These are phyloP conservation scores for Pantala flavescens DNA, from an alignment of 1,140 invertebrate species.

Conservation along the genomic window DNA sequence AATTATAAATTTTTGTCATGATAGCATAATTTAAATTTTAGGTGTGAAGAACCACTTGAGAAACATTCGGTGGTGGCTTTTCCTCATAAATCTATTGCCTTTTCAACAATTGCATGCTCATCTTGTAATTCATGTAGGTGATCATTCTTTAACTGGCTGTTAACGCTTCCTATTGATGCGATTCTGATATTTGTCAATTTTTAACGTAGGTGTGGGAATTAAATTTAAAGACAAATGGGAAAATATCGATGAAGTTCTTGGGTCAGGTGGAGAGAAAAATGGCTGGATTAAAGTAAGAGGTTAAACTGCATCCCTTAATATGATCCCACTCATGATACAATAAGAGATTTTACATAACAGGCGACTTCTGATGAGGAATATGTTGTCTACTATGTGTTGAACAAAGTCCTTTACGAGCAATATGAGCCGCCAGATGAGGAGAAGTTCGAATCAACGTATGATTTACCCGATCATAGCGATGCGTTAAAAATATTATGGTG, in stretches of 20 bases:
- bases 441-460: slow-evolving; percentile 22
- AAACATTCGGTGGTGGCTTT: not conserved
- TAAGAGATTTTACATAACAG: slow-evolving; percentile 12
- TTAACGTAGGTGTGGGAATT: not conserved
- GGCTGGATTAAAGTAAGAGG: not conserved
- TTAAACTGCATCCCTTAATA: not conserved
- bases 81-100: not conserved
- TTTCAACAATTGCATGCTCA: not conserved
- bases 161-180: no score
- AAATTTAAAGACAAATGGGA: not conserved
- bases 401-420: slow-evolving; percentile 26
- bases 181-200: not conserved
- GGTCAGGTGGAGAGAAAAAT: not conserved
- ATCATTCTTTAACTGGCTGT: not conserved
- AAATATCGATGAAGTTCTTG: not conserved
- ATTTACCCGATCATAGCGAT: slow-evolving; percentile 25
- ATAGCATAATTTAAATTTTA: not conserved
- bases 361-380: slow-evolving; percentile 24
- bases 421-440: slow-evolving; percentile 21
- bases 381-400: slow-evolving; percentile 23
- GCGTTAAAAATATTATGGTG: slow-evolving; percentile 26
- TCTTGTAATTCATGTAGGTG: not conserved
- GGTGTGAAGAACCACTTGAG: not conserved
- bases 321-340: not conserved
- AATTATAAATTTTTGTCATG: no score